Evolutionary conservation across 2,888 invertebrate species (phyloP), one percentile per base, ranked within the genome.

Genomic region (Sussaba pulchella): DNA sequence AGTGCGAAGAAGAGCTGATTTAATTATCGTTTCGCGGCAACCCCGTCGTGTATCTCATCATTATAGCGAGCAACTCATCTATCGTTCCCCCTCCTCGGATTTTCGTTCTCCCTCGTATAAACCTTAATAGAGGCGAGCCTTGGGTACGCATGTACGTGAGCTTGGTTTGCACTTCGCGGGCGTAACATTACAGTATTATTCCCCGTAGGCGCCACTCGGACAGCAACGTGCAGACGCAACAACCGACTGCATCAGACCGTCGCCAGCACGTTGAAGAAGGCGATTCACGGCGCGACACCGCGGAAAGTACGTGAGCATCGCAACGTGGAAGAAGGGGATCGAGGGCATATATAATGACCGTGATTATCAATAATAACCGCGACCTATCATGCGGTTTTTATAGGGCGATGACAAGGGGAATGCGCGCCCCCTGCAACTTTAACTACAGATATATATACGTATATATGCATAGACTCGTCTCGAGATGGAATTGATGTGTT

Each of bases 321-420:
- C 26, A 57, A 36, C 57, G 21, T 26, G 36, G 26, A 43, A 57
- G 70, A 50, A 39, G 45, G 70, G 66, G 73, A 69, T 41, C 52
- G 67, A 64, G 47, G 36, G 59, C 14, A 82, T 77, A 83, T 82
- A 86, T 86, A 87, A 88, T 87, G 84, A 85, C 77, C 69, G 83
- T 85, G 87, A 86, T 88, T 85, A 87, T 85, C 87, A 86, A 84
- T 85, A 87, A 86, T 85, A 81, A 84, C 82, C 72, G 72, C 82
- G 82, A 86, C 80, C 86, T 85, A 84, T 86, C 83, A 76, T 81
- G 66, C 67, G 45, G 47, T 82, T 86, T 80, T 85, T 85, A 72
- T 14, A 24, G 52, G 24, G 39, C 78, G 84, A 82, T 78, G 87
- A 85, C 83, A 84, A 76, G 72, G 64, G 39, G 78, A 81, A 79